phyloP scores from a whole-genome alignment of 2,113 vertebrate species.

The Esox niger region DNA sequence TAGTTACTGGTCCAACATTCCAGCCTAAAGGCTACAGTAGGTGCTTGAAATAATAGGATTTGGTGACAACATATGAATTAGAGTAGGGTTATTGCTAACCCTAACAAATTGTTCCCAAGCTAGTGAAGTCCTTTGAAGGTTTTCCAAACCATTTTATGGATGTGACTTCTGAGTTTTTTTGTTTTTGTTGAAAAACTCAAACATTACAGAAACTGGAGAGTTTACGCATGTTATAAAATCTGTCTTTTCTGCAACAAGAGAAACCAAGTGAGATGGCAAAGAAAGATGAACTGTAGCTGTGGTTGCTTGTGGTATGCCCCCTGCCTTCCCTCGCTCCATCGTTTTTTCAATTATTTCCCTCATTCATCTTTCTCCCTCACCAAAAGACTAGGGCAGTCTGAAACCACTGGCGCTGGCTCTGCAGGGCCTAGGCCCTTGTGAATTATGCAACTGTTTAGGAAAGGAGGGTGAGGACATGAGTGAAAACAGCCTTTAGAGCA shows the following conservation, averaged over 20 bases:
- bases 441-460: constrained; percentile 48
- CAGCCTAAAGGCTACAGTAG: too few species aligned
- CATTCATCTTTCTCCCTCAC: constrained; percentile 54
- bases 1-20: too few species aligned
- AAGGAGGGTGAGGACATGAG: constrained; percentile 14
- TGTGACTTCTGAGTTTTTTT: not conserved
- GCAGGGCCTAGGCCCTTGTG: constrained; percentile 50
- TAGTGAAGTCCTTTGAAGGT: not conserved
- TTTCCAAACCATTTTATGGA: not conserved
- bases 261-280: constrained; percentile 62
- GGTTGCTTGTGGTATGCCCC: constrained; percentile 60
- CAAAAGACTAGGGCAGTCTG: constrained; percentile 45
- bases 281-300: constrained; percentile 55
- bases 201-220: constrained; percentile 47
- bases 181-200: constrained; percentile 27
- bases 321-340: constrained; percentile 45
- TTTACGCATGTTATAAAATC: constrained; percentile 45
- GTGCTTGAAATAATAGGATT: too few species aligned
- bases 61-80: too few species aligned
- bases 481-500: constrained; percentile 19
- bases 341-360: constrained; percentile 35
- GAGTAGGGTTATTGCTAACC: too few species aligned
- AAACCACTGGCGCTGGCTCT: constrained; percentile 52
- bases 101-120: not conserved
- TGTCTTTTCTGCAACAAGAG: constrained; percentile 51